Base-by-base conservation (phyloP, 1,140 invertebrate genomes). In the Branchinecta lynchi region DNA sequence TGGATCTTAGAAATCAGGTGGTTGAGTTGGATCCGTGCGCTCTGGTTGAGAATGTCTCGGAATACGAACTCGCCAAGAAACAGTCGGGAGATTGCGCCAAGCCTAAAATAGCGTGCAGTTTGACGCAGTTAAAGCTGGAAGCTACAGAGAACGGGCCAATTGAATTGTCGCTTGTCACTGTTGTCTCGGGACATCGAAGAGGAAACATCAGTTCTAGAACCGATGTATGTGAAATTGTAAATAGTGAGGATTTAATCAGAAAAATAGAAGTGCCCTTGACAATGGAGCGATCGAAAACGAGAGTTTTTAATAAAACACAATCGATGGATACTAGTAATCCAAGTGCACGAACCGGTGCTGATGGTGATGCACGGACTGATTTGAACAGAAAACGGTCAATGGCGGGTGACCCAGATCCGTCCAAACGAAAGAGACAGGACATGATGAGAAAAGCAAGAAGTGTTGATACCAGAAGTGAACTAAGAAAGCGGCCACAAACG, bases 381-480 rank as follows among this genome's bases (percentile, higher is more conserved):
- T 21, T 17, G n/a, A 20, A 10, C n/a, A 46, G 44, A 68, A 72
- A 46, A 45, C 45, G 8, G 20, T 3, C 45, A 70, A 5, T 17
- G 43, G n/a, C 17, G 7, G 51, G 68, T 43, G 43, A 69, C 6
- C 51, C 51, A 12, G 51, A 60, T 20, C 51, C 51, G 12, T 60
- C 51, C 12, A 60, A 60, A 60, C 12, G 51, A 20, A 60, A 60
- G 6, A 60, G 51, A 60, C 51, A 60, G 51, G 51, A 60, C 17
- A 60, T 60, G 17, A 60, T 60, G 12, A 12, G 51, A 60, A 60
- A 60, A 20, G 51, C 51, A 60, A 60, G 51, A 60, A 60, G 51
- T 60, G 17, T 60, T 12, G 51, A 72, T 73, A 71, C 70, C 15
- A 69, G 70, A 67, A 69, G 66, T 10, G 20, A 69, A 10, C 20